Conservation (phyloP, 2,113 vertebrate species). For the Thalassarche chlororhynchos region DNA sequence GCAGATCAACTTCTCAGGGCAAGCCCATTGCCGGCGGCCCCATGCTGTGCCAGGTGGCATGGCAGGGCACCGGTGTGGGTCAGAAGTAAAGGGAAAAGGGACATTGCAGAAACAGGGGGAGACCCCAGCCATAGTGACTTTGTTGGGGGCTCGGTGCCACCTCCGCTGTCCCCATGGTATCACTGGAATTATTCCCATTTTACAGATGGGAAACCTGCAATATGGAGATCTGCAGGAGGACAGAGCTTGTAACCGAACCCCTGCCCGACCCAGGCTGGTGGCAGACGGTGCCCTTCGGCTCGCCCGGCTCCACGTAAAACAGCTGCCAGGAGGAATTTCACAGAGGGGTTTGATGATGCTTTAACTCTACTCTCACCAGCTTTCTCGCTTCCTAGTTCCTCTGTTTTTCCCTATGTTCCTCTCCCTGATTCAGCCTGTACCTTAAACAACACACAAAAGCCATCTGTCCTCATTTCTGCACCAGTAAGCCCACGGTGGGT, state of each 20-base stretch:
- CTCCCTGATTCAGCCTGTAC: neutral
- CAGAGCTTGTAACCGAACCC: neutral
- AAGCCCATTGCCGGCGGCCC: accelerated
- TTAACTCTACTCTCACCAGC: neutral
- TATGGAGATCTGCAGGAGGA: neutral
- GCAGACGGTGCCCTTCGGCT: neutral
- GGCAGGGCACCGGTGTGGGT: neutral
- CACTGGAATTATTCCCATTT: neutral
- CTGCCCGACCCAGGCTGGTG: accelerated
- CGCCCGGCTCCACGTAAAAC: accelerated
- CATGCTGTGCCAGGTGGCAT: accelerated
- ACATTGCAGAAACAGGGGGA: neutral
- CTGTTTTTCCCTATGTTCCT: neutral
- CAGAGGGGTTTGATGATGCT: neutral
- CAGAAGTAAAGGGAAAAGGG: neutral
- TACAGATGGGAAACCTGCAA: neutral
- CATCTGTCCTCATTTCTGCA: neutral
- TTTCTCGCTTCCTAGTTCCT: neutral
- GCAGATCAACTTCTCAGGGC: neutral
- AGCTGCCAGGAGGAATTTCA: neutral
- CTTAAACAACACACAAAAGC: neutral
- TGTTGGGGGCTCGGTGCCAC: neutral
- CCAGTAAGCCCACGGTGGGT: neutral
- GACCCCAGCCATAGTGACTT: neutral
- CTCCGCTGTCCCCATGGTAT: neutral